These are phyloP conservation scores for Trissoscelio sp. DNA, from an alignment of 2,888 invertebrate species.

Conservation along the genomic window DNA sequence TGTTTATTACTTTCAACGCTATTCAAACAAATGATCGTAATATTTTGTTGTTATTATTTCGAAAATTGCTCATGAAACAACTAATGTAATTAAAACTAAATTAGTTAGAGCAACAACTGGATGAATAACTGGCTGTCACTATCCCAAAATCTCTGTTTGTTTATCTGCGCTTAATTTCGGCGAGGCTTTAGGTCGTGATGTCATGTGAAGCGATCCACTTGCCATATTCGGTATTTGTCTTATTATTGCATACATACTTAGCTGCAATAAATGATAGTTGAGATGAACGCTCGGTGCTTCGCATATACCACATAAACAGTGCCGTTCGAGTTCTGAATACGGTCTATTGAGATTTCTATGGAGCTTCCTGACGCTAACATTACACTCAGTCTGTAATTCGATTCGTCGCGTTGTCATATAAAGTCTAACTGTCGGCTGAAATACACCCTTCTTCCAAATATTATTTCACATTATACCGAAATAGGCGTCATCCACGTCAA, in stretches of 20 bases:
- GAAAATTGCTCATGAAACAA: not conserved
- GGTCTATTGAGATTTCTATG: conserved; percentile 47
- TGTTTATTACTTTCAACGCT: too few species aligned
- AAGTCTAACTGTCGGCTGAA: conserved; percentile 30
- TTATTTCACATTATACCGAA: conserved; percentile 23
- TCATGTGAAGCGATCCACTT: conserved; percentile 13
- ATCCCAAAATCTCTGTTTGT: not conserved
- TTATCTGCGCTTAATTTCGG: not conserved
- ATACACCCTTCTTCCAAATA: conserved; percentile 29
- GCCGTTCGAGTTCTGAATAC: conserved; percentile 28
- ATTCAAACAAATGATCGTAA: too few species aligned
- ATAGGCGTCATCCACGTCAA: conserved; percentile 12
- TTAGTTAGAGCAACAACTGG: not conserved
- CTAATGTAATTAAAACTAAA: not conserved
- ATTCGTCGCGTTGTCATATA: conserved; percentile 38
- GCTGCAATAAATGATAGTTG: conserved; percentile 17
- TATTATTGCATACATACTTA: conserved; percentile 28
- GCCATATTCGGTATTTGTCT: conserved; percentile 11
- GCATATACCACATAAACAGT: not conserved
- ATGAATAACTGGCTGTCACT: not conserved
- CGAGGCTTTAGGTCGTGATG: not conserved
- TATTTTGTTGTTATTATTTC: too few species aligned
- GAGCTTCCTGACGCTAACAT: conserved; percentile 34
- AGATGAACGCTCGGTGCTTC: not conserved
- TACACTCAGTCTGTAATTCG: conserved; percentile 29